Base-by-base conservation (phyloP, 2,888 invertebrate species). In the Pedicia rivosa region DNA sequence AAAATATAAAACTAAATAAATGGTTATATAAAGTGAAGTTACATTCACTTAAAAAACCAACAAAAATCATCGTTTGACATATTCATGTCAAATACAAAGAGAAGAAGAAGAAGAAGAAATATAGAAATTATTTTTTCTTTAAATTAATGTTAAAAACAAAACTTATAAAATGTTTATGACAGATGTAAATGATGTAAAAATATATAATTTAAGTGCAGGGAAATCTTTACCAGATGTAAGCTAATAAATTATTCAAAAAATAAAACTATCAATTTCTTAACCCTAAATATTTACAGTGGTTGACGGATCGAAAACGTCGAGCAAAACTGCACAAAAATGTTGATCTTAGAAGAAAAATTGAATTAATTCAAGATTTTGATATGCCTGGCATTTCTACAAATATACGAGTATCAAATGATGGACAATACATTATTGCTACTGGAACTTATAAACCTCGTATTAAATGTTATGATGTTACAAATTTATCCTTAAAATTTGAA, bases 291-390 rank as follows among this genome's bases (percentile, higher is more conserved):
- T 67, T 67, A 17, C 54, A 88, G 84, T 91, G 90, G 90, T 64
- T 90, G 37, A 75, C 84, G 3, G 88, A 88, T 51, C 68, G 78
- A 47, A 86, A 87, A 57, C 74, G 80, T 51, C 69, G 87, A 46
- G 72, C 76, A 6, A 64, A 91, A 42, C 66, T 84, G 36, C 86
- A 87, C 57, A 87, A 87, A 60, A 81, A 91, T 75, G 77, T 82
- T 26, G 94, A 92, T 55, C 68, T 95, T 33, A 69, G 91, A 46
- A 72, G 83, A 47, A 70, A 92, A 52, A 90, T 99, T 48, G 90
- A 97, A 62, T 73, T 98, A 28, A 87, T 99, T 46, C 98, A 99
- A 63, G 98, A 98, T 55, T 98, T 99, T 68, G 90, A 94, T 48
- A 98, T 98, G 98, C 97, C 98, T 17, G 88, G 79, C 34, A 72